A percentile compares a stretch with the other conserved stretches of the same genome.
phyloP scores from a whole-genome alignment of 1,140 invertebrate species.

The Acarapis woodi region DNA sequence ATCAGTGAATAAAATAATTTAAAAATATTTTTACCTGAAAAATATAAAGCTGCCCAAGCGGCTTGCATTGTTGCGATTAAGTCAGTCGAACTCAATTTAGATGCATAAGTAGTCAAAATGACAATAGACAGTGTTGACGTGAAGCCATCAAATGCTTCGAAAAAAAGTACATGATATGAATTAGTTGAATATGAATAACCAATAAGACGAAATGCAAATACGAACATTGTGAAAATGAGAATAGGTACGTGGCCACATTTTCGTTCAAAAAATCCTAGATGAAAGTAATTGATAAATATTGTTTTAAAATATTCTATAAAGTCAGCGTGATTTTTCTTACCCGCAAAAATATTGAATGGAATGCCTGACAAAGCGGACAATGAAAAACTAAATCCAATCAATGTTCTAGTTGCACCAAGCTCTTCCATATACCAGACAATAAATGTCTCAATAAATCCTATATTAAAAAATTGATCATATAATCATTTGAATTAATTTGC shows the following conservation, averaged over 20 bases:
- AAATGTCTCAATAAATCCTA: constrained; percentile 53
- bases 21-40: constrained; percentile 22
- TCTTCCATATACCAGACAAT: constrained; percentile 53
- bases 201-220: constrained; percentile 40
- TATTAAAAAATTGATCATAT: no score
- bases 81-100: constrained; percentile 37
- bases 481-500: no score
- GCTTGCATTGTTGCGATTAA: constrained; percentile 52
- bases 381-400: constrained; percentile 53
- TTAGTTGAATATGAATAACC: constrained; percentile 47
- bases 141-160: constrained; percentile 48
- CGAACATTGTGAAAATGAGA: constrained; percentile 40
- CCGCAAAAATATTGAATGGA: constrained; percentile 38
- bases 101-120: constrained; percentile 46
- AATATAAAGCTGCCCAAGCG: constrained; percentile 44
- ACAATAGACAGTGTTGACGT: constrained; percentile 47
- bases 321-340: no score
- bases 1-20: no score
- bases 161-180: constrained; percentile 42
- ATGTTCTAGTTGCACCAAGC: constrained; percentile 35
- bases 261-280: constrained; percentile 41
- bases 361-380: constrained; percentile 42
- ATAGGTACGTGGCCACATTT: constrained; percentile 46
- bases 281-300: no score
- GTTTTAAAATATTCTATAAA: no score